Conservation (phyloP, 2,797 vertebrate genomes). For the Trichosurus vulpecula region DNA sequence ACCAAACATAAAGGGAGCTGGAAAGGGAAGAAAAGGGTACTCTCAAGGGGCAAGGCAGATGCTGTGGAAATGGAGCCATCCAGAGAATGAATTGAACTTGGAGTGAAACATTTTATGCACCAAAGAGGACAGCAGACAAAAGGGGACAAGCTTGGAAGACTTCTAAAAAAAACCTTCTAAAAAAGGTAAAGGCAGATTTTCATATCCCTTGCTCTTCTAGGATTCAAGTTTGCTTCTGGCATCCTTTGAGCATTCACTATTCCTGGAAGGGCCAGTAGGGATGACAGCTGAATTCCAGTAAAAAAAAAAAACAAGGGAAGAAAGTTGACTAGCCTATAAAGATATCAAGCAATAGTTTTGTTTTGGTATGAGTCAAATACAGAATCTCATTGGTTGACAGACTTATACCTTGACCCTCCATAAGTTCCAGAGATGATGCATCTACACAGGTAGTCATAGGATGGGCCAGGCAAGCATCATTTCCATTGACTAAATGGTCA, state of each 20-base stretch:
- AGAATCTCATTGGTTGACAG: no score
- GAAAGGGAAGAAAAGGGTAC: background rate
- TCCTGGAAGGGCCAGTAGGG: background rate
- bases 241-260: background rate
- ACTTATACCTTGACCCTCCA: no score
- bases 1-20: background rate
- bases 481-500: no score
- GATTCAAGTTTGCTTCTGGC: background rate
- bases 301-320: background rate
- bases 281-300: background rate
- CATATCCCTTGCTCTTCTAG: background rate
- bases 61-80: background rate
- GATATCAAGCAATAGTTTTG: background rate
- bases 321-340: background rate
- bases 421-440: no score
- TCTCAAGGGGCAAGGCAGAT: fast-evolving
- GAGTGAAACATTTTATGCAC: background rate
- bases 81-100: background rate
- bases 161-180: background rate
- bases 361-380: background rate
- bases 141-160: background rate
- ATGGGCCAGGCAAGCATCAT: no score
- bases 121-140: background rate
- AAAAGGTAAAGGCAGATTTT: background rate
- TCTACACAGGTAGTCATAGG: no score